A percentile compares a stretch with the other conserved stretches of the same genome.
These are phyloP conservation scores for Silurus aristotelis DNA, from an alignment of 2,797 vertebrate genomes.

Conservation along the genomic window DNA sequence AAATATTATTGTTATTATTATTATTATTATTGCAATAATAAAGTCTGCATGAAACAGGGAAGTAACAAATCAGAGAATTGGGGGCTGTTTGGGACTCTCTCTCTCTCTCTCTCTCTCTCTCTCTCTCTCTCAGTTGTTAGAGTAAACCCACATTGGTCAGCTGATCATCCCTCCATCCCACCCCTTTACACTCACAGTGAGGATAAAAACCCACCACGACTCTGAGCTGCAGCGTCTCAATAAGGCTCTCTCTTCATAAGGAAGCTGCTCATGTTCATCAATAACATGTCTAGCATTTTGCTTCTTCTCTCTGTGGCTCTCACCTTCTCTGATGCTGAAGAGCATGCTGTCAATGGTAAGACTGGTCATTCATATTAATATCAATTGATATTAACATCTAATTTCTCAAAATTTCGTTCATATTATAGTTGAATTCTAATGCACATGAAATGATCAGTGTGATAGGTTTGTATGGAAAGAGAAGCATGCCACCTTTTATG, in stretches of 20 bases:
- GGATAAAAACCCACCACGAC: conserved; percentile 20
- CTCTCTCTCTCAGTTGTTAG: not conserved
- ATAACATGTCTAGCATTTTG: conserved; percentile 70
- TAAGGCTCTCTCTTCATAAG: conserved; percentile 7
- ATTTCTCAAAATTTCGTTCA: not conserved
- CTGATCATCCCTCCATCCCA: conserved; percentile 22
- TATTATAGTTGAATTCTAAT: not conserved
- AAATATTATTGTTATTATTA: no score
- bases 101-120: not conserved
- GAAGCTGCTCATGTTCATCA: conserved; percentile 53
- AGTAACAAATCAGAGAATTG: not conserved
- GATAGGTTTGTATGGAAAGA: not conserved
- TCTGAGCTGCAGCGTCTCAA: conserved; percentile 4
- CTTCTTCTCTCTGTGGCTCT: conserved; percentile 67
- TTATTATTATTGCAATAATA: not conserved
- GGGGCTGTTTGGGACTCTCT: not conserved
- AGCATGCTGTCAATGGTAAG: conserved; percentile 71
- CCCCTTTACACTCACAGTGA: conserved; percentile 49
- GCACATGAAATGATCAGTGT: not conserved
- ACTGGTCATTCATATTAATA: not conserved
- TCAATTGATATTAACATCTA: no score
- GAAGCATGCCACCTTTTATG: not conserved
- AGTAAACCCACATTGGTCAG: conserved; percentile 24
- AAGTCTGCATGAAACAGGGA: not conserved
- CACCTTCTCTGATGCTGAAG: conserved; percentile 66